Evolutionary conservation across 2,888 invertebrate genomes (phyloP).

Genomic region (Idaea dimidiata): DNA sequence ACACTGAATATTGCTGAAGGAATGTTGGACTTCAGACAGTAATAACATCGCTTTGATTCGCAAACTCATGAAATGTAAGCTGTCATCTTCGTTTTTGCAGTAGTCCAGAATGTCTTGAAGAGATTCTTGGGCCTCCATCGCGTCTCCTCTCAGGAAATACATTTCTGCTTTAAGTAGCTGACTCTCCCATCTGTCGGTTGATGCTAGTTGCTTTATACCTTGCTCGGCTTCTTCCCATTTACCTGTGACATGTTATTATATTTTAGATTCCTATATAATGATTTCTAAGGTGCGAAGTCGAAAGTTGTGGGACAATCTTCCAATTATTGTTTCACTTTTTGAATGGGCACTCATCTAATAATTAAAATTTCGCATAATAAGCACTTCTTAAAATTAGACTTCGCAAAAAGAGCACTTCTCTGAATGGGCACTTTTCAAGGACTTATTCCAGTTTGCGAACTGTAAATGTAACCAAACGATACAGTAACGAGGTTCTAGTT

Average conservation of each 20-base stretch:
- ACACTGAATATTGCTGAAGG: slow-evolving; percentile 79
- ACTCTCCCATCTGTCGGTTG: slow-evolving; percentile 85
- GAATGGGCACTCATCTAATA: too few relatives aligned
- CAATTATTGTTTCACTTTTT: too few relatives aligned
- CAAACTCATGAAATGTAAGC: slow-evolving; percentile 75
- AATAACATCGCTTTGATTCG: slow-evolving; percentile 85
- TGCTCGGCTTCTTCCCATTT: slow-evolving; percentile 87
- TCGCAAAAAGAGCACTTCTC: too few relatives aligned
- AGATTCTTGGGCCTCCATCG: slow-evolving; percentile 67
- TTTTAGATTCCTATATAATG: not conserved
- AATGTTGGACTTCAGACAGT: slow-evolving; percentile 80
- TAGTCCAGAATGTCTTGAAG: slow-evolving; percentile 76
- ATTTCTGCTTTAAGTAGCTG: slow-evolving; percentile 80
- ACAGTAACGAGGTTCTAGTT: too few relatives aligned
- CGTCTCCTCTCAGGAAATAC: slow-evolving; percentile 77
- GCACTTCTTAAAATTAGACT: too few relatives aligned
- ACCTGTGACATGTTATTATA: slow-evolving; percentile 49
- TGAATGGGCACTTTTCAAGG: too few relatives aligned
- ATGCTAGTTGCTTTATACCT: slow-evolving; percentile 84
- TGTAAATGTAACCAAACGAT: too few relatives aligned
- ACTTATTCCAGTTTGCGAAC: too few relatives aligned
- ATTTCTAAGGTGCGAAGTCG: too few relatives aligned
- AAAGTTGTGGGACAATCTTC: too few relatives aligned
- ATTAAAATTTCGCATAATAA: too few relatives aligned
- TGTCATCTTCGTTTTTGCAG: slow-evolving; percentile 75